A percentile compares a stretch with the other conserved stretches of the same genome.
Evolutionary conservation across 2,113 vertebrate genomes (phyloP).

Genomic region (Eurypyga helias): DNA sequence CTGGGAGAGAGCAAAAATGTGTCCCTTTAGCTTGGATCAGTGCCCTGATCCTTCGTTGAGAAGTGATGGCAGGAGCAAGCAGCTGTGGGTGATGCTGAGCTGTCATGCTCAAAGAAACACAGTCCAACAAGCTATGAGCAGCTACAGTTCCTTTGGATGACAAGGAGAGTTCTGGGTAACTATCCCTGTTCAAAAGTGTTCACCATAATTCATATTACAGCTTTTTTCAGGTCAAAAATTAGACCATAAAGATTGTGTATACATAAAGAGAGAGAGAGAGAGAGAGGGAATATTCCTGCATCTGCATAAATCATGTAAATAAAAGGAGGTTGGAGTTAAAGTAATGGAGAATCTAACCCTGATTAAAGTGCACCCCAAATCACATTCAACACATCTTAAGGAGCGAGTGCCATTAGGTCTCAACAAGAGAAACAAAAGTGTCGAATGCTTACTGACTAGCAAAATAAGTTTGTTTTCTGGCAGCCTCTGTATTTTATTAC

Average conservation of each 20-base stretch:
- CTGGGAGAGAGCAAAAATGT: not conserved
- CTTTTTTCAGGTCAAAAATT: not conserved
- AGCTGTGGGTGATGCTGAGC: not conserved
- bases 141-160: not conserved
- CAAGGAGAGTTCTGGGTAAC: not conserved
- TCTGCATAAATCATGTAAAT: not conserved
- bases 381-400: not conserved
- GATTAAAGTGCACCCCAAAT: not conserved
- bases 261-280: not conserved
- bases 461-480: not conserved
- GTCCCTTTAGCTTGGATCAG: not conserved
- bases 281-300: not conserved
- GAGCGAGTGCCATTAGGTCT: not conserved
- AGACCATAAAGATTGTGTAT: not conserved
- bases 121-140: not conserved
- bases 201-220: not conserved
- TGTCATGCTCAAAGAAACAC: not conserved
- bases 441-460: not conserved
- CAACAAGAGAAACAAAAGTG: not conserved
- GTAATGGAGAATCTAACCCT: slow-evolving; percentile 47
- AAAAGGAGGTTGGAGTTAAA: not conserved
- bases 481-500: not conserved
- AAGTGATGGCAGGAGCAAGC: not conserved
- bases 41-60: not conserved
- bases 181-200: not conserved